phyloP scores from a whole-genome alignment of 2,113 vertebrate species.

The Menidia beryllina region DNA sequence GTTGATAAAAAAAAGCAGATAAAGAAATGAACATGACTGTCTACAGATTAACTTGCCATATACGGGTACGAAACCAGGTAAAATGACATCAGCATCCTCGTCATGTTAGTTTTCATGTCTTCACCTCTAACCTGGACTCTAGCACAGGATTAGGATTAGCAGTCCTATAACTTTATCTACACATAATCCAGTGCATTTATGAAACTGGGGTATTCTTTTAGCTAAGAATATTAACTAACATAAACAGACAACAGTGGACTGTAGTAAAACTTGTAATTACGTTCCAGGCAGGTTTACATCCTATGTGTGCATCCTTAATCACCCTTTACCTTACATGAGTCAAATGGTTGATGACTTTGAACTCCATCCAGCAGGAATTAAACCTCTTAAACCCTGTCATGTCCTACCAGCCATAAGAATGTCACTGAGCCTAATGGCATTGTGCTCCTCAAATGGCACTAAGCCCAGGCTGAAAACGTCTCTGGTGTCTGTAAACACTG shows the following conservation, averaged over 20 bases:
- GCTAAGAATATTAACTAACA: background rate
- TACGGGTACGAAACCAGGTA: slow-evolving; percentile 3
- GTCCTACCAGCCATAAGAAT: slow-evolving; percentile 35
- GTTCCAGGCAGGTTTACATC: background rate
- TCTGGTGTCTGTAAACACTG: slow-evolving; percentile 73
- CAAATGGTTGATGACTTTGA: slow-evolving; percentile 49
- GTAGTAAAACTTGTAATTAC: background rate
- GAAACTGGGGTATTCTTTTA: background rate
- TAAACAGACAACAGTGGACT: background rate
- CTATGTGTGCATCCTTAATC: slow-evolving; percentile 1
- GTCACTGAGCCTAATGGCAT: slow-evolving; percentile 32
- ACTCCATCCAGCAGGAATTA: slow-evolving; percentile 64
- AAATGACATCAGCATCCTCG: background rate
- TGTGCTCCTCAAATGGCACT: slow-evolving; percentile 70
- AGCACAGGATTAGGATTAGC: slow-evolving; percentile 15
- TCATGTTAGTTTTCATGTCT: slow-evolving; percentile 19
- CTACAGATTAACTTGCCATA: background rate
- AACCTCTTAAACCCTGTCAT: slow-evolving; percentile 68
- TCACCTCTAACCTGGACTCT: slow-evolving; percentile 27
- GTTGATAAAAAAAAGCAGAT: slow-evolving; percentile 12
- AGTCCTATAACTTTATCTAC: slow-evolving; percentile 10
- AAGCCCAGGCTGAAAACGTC: slow-evolving; percentile 66
- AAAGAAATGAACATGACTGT: slow-evolving; percentile 2
- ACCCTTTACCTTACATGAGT: slow-evolving; percentile 67
- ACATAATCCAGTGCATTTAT: background rate